A percentile compares a stretch with the other conserved stretches of the same genome.
phyloP scores from a whole-genome alignment of 2,113 vertebrate species.

The Tragelaphus scriptus region DNA sequence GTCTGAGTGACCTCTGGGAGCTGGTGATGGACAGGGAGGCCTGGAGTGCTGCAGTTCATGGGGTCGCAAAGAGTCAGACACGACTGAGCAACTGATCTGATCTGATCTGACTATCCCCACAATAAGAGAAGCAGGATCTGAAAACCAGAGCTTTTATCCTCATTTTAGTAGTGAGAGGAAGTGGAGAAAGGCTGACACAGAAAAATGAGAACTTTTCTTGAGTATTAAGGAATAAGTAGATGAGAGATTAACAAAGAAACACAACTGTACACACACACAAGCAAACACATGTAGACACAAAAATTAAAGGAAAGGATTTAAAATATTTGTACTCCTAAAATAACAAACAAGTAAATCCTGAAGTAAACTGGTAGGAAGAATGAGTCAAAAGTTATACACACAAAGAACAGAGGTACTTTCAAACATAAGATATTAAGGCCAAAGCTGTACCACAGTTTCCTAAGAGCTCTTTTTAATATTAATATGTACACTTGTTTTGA shows the following conservation, averaged over 20 bases:
- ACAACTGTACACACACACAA: neutral
- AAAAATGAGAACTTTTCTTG: neutral
- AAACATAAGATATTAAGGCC: neutral
- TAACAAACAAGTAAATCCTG: neutral
- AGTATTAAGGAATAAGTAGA: neutral
- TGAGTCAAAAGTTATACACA: neutral
- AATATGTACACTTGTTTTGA: neutral
- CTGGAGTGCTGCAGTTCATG: too few species aligned
- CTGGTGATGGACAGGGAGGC: too few species aligned
- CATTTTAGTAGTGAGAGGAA: neutral
- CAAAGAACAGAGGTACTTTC: neutral
- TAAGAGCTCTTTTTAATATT: conserved; percentile 2
- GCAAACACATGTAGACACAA: neutral
- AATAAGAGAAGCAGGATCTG: neutral
- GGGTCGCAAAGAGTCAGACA: too few species aligned
- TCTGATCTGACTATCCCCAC: neutral
- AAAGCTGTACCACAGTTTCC: neutral
- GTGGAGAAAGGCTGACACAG: neutral
- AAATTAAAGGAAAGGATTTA: neutral
- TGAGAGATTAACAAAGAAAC: neutral
- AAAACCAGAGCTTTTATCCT: neutral
- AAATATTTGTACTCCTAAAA: neutral
- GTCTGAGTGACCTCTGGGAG: too few species aligned
- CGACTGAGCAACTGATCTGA: too few species aligned
- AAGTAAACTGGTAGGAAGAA: neutral